A percentile compares a stretch with the other conserved stretches of the same genome.
Conservation (phyloP, 2,797 vertebrate species). For the Podarcis siculus region DNA sequence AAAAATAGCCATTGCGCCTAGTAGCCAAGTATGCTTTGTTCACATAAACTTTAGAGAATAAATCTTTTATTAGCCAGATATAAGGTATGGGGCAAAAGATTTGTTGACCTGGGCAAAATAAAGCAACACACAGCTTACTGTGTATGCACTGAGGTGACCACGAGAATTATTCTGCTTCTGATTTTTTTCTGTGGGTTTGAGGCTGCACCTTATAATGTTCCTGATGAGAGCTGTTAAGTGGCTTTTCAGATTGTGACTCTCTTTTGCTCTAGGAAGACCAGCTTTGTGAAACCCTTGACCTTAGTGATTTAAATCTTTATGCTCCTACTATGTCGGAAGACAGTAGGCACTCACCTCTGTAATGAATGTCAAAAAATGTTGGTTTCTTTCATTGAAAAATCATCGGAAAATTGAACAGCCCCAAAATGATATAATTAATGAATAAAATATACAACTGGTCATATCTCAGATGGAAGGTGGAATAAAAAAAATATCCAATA, state of each 20-base stretch:
- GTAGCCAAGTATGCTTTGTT: slow-evolving; percentile 28
- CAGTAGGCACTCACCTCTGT: not conserved
- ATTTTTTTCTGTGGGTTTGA: not conserved
- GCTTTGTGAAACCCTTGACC: not conserved
- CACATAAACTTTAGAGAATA: slow-evolving; percentile 37
- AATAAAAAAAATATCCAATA: not conserved
- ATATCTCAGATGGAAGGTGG: not conserved
- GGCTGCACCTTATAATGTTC: not conserved
- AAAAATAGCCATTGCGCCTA: too few relatives aligned
- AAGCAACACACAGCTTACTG: not conserved
- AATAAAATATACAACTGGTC: slow-evolving; percentile 27
- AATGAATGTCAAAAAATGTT: not conserved
- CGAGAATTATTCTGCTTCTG: not conserved
- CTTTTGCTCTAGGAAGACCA: not conserved
- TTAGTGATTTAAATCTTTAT: slow-evolving; percentile 1
- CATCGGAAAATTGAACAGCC: slow-evolving; percentile 1
- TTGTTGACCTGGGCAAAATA: not conserved
- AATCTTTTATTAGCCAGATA: slow-evolving; percentile 31
- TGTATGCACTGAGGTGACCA: not conserved
- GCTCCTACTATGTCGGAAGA: not conserved
- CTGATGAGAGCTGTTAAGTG: not conserved
- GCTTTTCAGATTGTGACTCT: not conserved
- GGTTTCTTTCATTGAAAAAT: not conserved
- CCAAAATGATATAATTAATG: slow-evolving; percentile 6
- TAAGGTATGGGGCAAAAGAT: slow-evolving; percentile 39